These are phyloP conservation scores for Poecilia picta DNA, from an alignment of 2,797 vertebrate species.

Conservation along the genomic window DNA sequence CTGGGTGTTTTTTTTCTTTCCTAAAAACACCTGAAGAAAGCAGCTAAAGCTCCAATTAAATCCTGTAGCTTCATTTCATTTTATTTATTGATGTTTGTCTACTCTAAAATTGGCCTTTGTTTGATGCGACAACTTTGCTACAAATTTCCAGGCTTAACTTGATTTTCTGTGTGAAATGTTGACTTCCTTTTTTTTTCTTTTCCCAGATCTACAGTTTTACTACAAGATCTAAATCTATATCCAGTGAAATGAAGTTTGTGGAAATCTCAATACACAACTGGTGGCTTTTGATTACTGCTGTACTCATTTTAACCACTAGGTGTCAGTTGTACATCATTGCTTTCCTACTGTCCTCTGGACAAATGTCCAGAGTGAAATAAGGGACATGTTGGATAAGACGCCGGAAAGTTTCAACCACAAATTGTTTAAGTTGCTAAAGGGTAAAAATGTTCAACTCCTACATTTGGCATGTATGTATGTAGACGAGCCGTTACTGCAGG, in stretches of 20 bases:
- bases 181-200: not conserved
- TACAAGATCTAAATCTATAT: not conserved
- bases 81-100: not conserved
- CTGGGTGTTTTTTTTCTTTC: not conserved
- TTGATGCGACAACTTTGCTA: not conserved
- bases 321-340: constrained; percentile 46
- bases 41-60: not conserved
- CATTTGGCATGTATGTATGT: not conserved
- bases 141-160: not conserved
- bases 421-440: not conserved
- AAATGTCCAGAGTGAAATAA: not conserved
- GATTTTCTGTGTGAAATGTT: not conserved
- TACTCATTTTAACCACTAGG: constrained; percentile 40
- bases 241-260: not conserved
- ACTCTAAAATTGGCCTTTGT: not conserved
- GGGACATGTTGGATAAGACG: not conserved
- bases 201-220: not conserved
- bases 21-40: not conserved
- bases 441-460: not conserved
- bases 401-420: not conserved
- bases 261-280: not conserved
- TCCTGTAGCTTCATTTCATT: not conserved
- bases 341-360: not conserved
- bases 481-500: not conserved
- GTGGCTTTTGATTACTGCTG: not conserved